Conservation (phyloP, 2,113 vertebrate species). For the Hydropotes inermis region DNA sequence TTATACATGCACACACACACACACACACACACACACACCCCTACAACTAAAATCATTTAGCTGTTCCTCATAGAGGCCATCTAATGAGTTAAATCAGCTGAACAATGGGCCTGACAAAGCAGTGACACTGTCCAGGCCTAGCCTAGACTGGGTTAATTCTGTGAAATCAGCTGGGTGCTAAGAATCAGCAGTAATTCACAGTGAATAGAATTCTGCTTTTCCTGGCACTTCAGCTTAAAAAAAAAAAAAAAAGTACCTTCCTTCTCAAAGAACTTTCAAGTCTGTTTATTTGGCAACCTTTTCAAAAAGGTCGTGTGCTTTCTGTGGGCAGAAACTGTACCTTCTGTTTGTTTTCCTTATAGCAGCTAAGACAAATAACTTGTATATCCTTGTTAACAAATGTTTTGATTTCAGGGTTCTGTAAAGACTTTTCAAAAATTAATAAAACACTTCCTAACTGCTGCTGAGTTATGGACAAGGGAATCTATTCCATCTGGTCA, state of each 20-base stretch:
- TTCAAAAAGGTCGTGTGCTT: slow-evolving; percentile 1
- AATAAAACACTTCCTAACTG: not conserved
- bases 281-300: slow-evolving; percentile 4
- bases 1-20: not conserved
- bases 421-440: not conserved
- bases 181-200: not conserved
- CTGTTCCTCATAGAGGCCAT: not conserved
- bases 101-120: not conserved
- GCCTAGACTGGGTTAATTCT: not conserved
- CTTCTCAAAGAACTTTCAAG: slow-evolving; percentile 12
- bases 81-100: not conserved
- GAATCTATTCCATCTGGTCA: not conserved
- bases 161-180: not conserved
- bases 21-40: not conserved
- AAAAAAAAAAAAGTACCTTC: not conserved
- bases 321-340: not conserved
- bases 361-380: slow-evolving; percentile 33
- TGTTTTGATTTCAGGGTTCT: slow-evolving; percentile 36
- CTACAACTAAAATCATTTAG: not conserved
- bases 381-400: slow-evolving; percentile 14
- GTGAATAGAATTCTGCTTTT: not conserved
- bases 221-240: not conserved
- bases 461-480: not conserved
- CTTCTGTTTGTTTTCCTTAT: slow-evolving; percentile 2
- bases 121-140: not conserved